Conservation (phyloP, 2,888 invertebrate species). For the Bombylius discolor region DNA sequence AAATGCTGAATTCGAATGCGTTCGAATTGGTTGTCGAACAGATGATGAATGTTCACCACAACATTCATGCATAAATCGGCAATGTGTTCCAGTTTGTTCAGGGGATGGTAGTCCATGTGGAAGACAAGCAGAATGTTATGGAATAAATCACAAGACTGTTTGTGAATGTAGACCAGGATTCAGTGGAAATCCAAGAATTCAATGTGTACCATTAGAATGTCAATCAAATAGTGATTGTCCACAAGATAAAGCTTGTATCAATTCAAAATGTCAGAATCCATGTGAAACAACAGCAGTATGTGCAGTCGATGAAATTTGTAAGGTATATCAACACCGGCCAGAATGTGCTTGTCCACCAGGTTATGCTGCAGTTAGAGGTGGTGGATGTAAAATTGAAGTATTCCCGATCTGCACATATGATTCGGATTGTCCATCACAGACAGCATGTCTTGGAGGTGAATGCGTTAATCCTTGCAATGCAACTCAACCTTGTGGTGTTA, state of each 20-base stretch:
- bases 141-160: slow-evolving; percentile 63
- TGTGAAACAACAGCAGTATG: slow-evolving; percentile 57
- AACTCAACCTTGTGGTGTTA: slow-evolving; percentile 67
- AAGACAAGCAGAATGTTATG: slow-evolving; percentile 63
- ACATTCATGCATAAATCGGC: slow-evolving; percentile 69
- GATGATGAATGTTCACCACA: slow-evolving; percentile 69
- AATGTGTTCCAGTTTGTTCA: slow-evolving; percentile 69
- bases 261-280: slow-evolving; percentile 64
- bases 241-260: slow-evolving; percentile 64
- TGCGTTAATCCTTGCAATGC: slow-evolving; percentile 74
- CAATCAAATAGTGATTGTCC: slow-evolving; percentile 70
- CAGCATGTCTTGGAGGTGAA: slow-evolving; percentile 66
- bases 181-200: slow-evolving; percentile 64
- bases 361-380: slow-evolving; percentile 48
- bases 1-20: slow-evolving; percentile 70
- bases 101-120: slow-evolving; percentile 61
- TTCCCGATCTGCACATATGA: slow-evolving; percentile 60
- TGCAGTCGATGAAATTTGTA: slow-evolving; percentile 59
- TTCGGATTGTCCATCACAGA: slow-evolving; percentile 67
- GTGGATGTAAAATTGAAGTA: slow-evolving; percentile 46
- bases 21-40: slow-evolving; percentile 56
- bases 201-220: slow-evolving; percentile 71
- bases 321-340: slow-evolving; percentile 59
- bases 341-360: slow-evolving; percentile 75
- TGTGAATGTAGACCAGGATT: slow-evolving; percentile 75